Base-by-base conservation (phyloP, 2,797 vertebrate species). In the Bufotes viridis region DNA sequence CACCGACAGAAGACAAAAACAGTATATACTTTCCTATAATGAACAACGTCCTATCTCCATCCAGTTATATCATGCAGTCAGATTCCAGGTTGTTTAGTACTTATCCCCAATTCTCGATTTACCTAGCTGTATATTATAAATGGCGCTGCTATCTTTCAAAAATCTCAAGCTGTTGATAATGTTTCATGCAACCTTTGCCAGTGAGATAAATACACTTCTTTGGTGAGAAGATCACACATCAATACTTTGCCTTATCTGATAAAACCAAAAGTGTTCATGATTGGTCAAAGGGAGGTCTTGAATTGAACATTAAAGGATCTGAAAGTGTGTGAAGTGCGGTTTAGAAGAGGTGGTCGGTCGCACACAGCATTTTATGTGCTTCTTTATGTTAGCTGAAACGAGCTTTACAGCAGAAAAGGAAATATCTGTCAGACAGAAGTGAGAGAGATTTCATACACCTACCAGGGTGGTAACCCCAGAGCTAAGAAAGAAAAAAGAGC, bases 401-500 rank as follows among this genome's bases (percentile, higher is more conserved):
- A 92, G 91, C 85, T 90, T 91, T 87, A 91, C 84, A 91, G 90
- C 91, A 91, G 88, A 92, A 90, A 92, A 91, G 92, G 90, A 92
- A 91, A 89, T 78, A 83, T 76, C 65, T 92, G 90, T 88, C 90
- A 91, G 90, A 92, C 92, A 91, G 90, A 92, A 93, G 91, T 92
- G 92, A 93, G 92, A 93, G 93, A 94, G 90, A 92, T 92, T 91
- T 93, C 92, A 88, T 81, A 84, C 90, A 93, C 90, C 91, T 92
- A 92, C 90, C 67, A 91, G 90, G 85, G 92, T 92, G 90, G 92
- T 90, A 93, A 93, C 90, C 91, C 91, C 90, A 89, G 80, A 92
- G 91, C 84, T 91, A 92, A 90, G 85, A 92, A 93, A 93, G 90
- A 91, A 91, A 91, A 87, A 87, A 88, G 79, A 87, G 90, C 90